phyloP scores from a whole-genome alignment of 2,113 vertebrate genomes.

The Peromyscus polionotus region DNA sequence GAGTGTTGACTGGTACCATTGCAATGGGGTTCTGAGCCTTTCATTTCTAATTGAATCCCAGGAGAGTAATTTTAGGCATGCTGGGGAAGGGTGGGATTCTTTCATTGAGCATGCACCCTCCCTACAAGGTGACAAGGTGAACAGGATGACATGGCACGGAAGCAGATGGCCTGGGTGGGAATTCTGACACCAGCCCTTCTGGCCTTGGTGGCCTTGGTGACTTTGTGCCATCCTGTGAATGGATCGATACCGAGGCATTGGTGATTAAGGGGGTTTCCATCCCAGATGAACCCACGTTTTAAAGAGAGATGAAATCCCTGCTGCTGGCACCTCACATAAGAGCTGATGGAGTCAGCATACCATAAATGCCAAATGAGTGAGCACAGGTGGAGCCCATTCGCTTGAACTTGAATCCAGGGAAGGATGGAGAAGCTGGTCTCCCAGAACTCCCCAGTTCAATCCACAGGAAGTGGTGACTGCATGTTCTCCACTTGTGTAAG shows the following conservation, averaged over 20 bases:
- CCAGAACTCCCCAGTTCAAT: not conserved
- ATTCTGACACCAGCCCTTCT: not conserved
- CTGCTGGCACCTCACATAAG: not conserved
- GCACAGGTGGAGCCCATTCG: accelerated
- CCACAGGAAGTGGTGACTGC: accelerated
- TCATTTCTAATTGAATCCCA: not conserved
- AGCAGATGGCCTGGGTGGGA: not conserved
- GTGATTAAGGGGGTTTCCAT: not conserved
- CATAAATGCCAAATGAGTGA: accelerated
- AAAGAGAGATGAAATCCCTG: not conserved
- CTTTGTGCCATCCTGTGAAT: not conserved
- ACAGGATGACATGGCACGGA: accelerated
- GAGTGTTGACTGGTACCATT: not conserved
- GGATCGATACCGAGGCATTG: not conserved
- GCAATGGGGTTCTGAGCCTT: not conserved
- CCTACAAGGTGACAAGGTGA: accelerated
- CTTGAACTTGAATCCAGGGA: not conserved
- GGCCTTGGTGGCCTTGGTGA: not conserved
- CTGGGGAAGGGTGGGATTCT: not conserved
- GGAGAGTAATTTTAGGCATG: not conserved
- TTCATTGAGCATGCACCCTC: accelerated
- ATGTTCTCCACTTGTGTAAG: accelerated
- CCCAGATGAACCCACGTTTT: not conserved
- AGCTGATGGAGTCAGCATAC: not conserved
- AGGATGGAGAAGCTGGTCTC: not conserved